Base-by-base conservation (phyloP, 2,888 invertebrate species). In the Piscicola geometra region DNA sequence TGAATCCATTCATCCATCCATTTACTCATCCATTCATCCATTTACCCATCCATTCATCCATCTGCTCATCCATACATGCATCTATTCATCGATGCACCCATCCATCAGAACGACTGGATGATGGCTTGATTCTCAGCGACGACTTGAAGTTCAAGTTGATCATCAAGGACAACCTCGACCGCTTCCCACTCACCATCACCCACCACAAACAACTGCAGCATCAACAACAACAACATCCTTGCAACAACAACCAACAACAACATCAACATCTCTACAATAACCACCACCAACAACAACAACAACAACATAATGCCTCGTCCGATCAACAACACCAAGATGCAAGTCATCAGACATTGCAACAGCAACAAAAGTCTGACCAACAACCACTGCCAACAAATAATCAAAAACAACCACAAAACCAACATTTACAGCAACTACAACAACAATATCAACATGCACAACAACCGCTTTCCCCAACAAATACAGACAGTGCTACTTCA, bases 121-220 rank as follows among this genome's bases (percentile, higher is more conserved):
- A n/a, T n/a, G n/a, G n/a, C n/a, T n/a, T n/a, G n/a, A n/a, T n/a
- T n/a, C n/a, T n/a, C n/a, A n/a, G 60, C n/a, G 73, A 64, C 15
- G 73, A 73, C 12, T 21, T 64, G 56, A 73, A 25, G 64, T 73
- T 73, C 64, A 56, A 73, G 41, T 64, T 25, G 25, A 35, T 73
- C 1, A 36, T 73, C 15, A 56, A 73, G 64, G 32, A 73, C 73
- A 73, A 73, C 35, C 64, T 73, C 18, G 73, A 73, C 1, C 52
- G 56, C 12, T 64, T 73, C 28, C 73, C 73, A 1, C 64, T 64
- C 25, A 60, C 52, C 41, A 56, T 25, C 32, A 52, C 28, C 64
- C 35, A 64, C 5, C 21, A 60, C 9, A 15, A 67, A n/a, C 12
- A 33, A n/a, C 67, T 28, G n/a, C 64, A 64, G n/a, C 15, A 64